Evolutionary conservation across 2,113 vertebrate genomes (phyloP).

Genomic region (Dipodomys stephensi): DNA sequence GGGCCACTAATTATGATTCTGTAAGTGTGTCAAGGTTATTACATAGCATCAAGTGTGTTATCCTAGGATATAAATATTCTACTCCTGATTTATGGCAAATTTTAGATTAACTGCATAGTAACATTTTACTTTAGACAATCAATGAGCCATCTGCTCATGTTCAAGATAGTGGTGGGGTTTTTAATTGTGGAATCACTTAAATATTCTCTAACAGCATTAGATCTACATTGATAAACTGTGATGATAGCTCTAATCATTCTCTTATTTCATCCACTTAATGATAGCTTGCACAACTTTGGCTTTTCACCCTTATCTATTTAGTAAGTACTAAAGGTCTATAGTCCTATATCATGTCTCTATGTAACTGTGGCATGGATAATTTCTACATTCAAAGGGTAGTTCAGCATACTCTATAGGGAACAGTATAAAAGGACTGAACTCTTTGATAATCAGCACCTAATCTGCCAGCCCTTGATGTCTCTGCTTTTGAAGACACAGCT

Average conservation of each 20-base stretch:
- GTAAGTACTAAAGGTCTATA: constrained; percentile 19
- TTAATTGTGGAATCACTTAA: constrained; percentile 14
- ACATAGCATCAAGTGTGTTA: constrained; percentile 4
- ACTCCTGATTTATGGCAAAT: constrained; percentile 1
- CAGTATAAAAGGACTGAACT: background rate
- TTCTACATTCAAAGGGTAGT: background rate
- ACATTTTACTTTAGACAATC: background rate
- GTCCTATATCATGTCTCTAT: background rate
- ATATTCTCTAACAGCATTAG: constrained; percentile 38
- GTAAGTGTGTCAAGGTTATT: background rate
- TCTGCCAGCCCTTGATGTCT: background rate
- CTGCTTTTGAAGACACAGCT: background rate
- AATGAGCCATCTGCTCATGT: constrained; percentile 40
- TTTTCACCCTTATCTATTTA: background rate
- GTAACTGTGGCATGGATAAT: background rate
- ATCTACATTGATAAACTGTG: constrained; percentile 11
- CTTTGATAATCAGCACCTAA: background rate
- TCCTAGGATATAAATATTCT: background rate
- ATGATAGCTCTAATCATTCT: background rate
- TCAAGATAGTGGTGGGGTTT: background rate
- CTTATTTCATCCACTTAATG: background rate
- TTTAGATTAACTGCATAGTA: constrained; percentile 34
- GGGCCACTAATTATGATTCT: background rate
- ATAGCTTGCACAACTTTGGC: background rate
- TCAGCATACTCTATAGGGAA: background rate